Evolutionary conservation across 2,888 invertebrate species (phyloP).

Genomic region (Epinotia bilunana): DNA sequence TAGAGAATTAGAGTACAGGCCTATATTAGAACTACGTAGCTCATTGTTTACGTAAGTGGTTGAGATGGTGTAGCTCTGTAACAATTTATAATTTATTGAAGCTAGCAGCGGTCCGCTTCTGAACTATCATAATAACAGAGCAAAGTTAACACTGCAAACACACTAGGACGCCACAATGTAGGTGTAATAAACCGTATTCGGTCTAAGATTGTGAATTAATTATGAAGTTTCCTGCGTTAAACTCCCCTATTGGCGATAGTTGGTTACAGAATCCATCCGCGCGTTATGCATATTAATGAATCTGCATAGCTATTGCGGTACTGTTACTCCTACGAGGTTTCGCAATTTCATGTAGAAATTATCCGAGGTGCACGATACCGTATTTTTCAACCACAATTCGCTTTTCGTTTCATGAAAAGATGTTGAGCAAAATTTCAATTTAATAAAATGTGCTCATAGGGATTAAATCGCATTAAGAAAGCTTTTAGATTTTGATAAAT

Average conservation of each 20-base stretch:
- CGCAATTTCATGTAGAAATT: conserved; percentile 18
- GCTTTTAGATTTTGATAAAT: conserved; percentile 36
- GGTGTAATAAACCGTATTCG: conserved; percentile 67
- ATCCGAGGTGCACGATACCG: conserved; percentile 11
- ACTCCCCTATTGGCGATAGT: conserved; percentile 68
- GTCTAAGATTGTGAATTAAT: conserved; percentile 77
- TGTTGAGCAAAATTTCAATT: conserved; percentile 34
- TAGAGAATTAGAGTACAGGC: too few species aligned
- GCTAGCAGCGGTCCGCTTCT: conserved; percentile 15
- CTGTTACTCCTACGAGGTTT: conserved; percentile 59
- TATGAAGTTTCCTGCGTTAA: conserved; percentile 75
- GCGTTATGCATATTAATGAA: conserved; percentile 79
- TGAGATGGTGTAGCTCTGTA: neutral
- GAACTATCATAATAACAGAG: conserved; percentile 40
- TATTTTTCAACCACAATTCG: conserved; percentile 23
- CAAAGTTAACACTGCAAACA: conserved; percentile 40
- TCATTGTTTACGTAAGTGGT: neutral
- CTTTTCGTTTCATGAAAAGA: conserved; percentile 42
- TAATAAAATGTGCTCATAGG: conserved; percentile 39
- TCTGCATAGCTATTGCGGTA: conserved; percentile 58
- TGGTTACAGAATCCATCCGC: conserved; percentile 66
- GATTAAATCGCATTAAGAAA: conserved; percentile 38
- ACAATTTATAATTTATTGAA: conserved; percentile 14
- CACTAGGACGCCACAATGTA: conserved; percentile 55
- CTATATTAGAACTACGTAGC: neutral